These are phyloP conservation scores for Hipposideros larvatus DNA, from an alignment of 2,797 vertebrate species.

Conservation along the genomic window DNA sequence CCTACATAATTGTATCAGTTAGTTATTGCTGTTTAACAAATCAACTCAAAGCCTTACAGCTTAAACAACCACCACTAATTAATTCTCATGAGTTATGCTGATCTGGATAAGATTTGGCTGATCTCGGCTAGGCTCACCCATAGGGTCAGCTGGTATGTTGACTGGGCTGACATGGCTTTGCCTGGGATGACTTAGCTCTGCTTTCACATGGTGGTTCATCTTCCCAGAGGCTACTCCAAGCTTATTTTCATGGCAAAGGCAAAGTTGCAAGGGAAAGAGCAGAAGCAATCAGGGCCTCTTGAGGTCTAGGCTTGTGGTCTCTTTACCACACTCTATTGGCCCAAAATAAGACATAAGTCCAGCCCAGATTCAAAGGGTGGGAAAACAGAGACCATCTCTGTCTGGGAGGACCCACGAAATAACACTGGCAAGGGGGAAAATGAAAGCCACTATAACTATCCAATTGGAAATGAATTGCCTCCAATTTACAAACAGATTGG, in stretches of 20 bases:
- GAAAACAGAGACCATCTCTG: not conserved
- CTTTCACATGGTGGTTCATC: not conserved
- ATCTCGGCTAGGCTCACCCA: not conserved
- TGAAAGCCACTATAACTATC: not conserved
- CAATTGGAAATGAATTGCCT: not conserved
- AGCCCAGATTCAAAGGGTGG: not conserved
- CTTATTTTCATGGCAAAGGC: not conserved
- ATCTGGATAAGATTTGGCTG: not conserved
- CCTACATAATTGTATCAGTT: not conserved
- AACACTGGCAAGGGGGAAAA: not conserved
- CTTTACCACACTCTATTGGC: not conserved
- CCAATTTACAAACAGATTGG: not conserved
- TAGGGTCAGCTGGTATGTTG: not conserved
- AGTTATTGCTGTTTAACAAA: not conserved
- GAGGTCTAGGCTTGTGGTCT: not conserved
- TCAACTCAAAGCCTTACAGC: not conserved
- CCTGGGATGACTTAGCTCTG: not conserved
- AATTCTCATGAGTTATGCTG: not conserved
- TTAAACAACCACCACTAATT: not conserved
- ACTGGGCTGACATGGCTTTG: not conserved
- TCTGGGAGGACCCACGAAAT: not conserved
- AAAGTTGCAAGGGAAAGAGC: not conserved
- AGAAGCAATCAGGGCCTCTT: not conserved
- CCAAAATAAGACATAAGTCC: not conserved
- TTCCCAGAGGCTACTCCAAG: not conserved